Base-by-base conservation (phyloP, 2,888 invertebrate species). In the Adineta ricciae region DNA sequence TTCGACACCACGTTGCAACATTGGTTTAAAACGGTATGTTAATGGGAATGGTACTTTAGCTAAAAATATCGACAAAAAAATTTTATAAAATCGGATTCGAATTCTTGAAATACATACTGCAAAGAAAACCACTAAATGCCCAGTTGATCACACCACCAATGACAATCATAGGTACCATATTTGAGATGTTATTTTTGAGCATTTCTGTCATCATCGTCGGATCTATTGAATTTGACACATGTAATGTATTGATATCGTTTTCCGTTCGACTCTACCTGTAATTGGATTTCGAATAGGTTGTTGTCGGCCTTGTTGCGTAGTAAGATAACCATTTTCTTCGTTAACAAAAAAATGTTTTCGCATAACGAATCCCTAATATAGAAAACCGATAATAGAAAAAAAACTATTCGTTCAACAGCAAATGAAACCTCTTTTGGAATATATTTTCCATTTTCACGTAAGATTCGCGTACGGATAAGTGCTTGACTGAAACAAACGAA, bases 61-160 rank as follows among this genome's bases (percentile, higher is more conserved):
- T 94, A 91, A 86, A 91, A 91, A 88, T 86, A 50, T 52, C 9
- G n/a, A 78, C 72, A 11, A n/a, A 24, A 11, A 52, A 83, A 64
- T 84, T 56, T 50, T 86, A 21, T 83, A 52, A 50, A 52, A 46
- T 9, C 82, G 21, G 27, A 27, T 21, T 46, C 54, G n/a, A 83
- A 54, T 9, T 90, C 92, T 91, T 92, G 32, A 36, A 16, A 36
- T 32, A 64, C 64, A 16, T 64, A 93, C 94, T 98, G n/a, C 98
- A 97, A 56, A 99, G 95, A 89, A 99, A 99, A 84, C 99, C 99
- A 83, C 97, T 98, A 91, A 99, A 99, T 93, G 98, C 98, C 98
- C 98, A 99, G 91, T 99, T 99, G 88, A 99, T 99, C 98, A 99
- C 99, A 21, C 96, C 99, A 88, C 98, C 99, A 88, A 99, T 98